These are phyloP conservation scores for Gallinago jamesoni DNA, from an alignment of 2,113 vertebrate genomes.

Conservation along the genomic window DNA sequence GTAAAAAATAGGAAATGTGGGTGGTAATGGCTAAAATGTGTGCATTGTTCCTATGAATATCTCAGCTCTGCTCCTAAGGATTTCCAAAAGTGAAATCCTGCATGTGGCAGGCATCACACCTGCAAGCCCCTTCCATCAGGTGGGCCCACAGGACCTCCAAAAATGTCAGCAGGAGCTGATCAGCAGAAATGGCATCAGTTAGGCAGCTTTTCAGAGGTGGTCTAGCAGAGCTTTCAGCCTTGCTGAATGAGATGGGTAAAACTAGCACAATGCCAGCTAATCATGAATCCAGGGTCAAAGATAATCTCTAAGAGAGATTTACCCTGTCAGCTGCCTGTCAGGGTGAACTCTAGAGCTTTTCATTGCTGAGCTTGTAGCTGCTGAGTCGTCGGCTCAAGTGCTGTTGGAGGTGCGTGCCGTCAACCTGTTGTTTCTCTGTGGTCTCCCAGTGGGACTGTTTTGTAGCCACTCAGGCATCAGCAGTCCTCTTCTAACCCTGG, in stretches of 20 bases:
- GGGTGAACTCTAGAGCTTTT: neutral
- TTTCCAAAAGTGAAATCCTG: neutral
- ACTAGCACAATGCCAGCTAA: too few species aligned
- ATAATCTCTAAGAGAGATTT: neutral
- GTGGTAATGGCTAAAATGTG: neutral
- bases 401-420: accelerated
- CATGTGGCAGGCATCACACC: neutral
- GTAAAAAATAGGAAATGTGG: neutral
- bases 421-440: neutral
- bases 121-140: neutral
- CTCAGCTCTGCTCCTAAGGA: neutral
- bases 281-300: neutral
- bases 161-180: neutral
- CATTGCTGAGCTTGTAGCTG: neutral
- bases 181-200: neutral
- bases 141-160: neutral
- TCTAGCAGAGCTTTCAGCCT: neutral
- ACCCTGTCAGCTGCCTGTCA: neutral
- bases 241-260: neutral
- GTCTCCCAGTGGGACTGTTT: neutral
- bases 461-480: neutral
- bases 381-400: neutral
- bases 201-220: neutral
- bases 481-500: neutral
- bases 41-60: neutral